Conservation (phyloP, 2,888 invertebrate species). For the Stramonita haemastoma region DNA sequence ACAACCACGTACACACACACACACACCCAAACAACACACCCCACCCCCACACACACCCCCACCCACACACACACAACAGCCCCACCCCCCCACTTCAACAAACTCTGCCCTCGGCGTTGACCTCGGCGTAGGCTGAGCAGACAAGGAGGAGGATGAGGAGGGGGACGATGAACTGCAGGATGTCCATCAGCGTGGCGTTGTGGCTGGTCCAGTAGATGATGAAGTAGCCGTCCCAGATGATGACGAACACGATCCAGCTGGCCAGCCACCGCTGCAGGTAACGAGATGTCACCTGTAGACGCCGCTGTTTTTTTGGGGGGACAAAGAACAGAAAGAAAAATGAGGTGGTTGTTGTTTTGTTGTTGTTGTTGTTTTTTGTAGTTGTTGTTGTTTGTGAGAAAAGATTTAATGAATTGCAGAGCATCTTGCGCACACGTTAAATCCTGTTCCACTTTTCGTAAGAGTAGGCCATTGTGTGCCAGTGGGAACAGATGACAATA, state of each 20-base stretch:
- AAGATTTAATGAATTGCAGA: too few relatives aligned
- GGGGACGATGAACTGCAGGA: conserved; percentile 76
- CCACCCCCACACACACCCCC: not conserved
- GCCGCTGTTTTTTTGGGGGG: conserved; percentile 65
- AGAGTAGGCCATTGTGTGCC: too few relatives aligned
- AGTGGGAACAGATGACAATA: too few relatives aligned
- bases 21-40: too few relatives aligned
- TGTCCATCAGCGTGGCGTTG: conserved; percentile 70
- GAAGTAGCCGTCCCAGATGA: conserved; percentile 75
- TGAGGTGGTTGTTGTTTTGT: too few relatives aligned
- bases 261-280: conserved; percentile 78
- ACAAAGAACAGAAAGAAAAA: not conserved
- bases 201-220: conserved; percentile 76
- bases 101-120: conserved; percentile 77
- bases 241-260: conserved; percentile 75
- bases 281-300: conserved; percentile 74
- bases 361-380: too few relatives aligned
- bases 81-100: conserved; percentile 71
- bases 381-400: not conserved
- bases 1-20: too few relatives aligned
- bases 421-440: too few relatives aligned
- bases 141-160: conserved; percentile 75
- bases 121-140: conserved; percentile 78
- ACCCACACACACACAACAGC: conserved; percentile 1
- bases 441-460: too few relatives aligned